Evolutionary conservation across 1,140 invertebrate species (phyloP), one percentile per base, ranked within the genome.

Genomic region (Glomeris maerens): DNA sequence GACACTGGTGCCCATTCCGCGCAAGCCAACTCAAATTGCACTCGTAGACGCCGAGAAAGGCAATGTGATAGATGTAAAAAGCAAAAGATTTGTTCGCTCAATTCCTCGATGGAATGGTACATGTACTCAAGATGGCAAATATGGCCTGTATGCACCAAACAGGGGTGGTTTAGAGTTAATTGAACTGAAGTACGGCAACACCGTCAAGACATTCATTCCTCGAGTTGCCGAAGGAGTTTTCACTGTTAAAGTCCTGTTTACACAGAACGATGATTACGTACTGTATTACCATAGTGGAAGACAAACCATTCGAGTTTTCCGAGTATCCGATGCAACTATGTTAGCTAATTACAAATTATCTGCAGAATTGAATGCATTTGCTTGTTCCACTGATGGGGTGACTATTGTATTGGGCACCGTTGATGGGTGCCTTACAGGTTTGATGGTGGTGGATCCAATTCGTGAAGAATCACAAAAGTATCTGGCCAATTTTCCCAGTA

Each of bases 231-330:
- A 98, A 69, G 94, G 94, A 2, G 92, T 98, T 0, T 97, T 97
- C 64, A 89, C 84, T 13, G 88, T 97, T 22, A 86, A 91, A 55
- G 88, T 87, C 42, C 79, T 86, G 69, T 98, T 98, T 63, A 95
- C 90, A 31, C 81, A 81, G 54, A 92, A 83, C 7, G 89, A 96
- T 60, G 81, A 92, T 57, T 95, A 98, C 59, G 91, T 97, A 3
- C 73, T 96, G 2, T 98, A 98, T 65, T 97, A 97, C 60, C 92
- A 97, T 63, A 91, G 87, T 57, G 88, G 88, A 5, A 78, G 84
- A 54, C 88, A 93, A 69, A 96, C 91, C 5, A 74, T 96, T 41
- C 74, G 89, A 50, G 81, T 94, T 4, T 96, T 95, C 65, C 81
- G 89, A 59, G 82, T 87, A 2, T 68, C 73, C 1, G 90, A 96